These are phyloP conservation scores for Heliocidaris tuberculata DNA, from an alignment of 35 echinoderm and acorn worm species.

Conservation along the genomic window DNA sequence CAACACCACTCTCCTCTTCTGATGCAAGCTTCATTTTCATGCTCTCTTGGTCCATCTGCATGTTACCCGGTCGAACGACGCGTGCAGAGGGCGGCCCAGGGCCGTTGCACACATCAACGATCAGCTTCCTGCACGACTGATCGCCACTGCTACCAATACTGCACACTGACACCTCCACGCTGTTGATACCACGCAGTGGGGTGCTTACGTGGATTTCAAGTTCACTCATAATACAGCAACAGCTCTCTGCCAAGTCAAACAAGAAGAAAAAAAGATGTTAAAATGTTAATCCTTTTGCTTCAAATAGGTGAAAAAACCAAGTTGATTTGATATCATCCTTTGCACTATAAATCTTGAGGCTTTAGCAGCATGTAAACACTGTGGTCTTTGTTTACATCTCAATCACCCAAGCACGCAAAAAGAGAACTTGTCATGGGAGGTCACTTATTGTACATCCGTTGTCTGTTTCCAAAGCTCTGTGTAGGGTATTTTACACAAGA, in stretches of 20 bases:
- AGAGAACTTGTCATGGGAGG: background rate
- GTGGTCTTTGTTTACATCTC: background rate
- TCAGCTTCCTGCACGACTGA: background rate
- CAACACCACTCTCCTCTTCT: slow-evolving; percentile 45
- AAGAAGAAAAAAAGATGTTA: background rate
- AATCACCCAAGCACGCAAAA: background rate
- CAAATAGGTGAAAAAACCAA: background rate
- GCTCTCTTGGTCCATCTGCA: slow-evolving; percentile 27
- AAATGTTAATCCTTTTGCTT: background rate
- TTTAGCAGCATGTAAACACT: background rate
- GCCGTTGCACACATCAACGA: slow-evolving; percentile 16
- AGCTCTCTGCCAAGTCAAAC: slow-evolving; percentile 8
- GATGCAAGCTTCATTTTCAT: slow-evolving; percentile 26
- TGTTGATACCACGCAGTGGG: slow-evolving; percentile 50
- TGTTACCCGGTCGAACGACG: slow-evolving; percentile 26
- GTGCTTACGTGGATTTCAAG: slow-evolving; percentile 71
- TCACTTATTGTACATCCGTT: background rate
- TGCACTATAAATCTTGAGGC: background rate
- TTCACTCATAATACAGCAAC: slow-evolving; percentile 95
- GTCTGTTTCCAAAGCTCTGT: too few species aligned
- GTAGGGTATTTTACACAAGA: background rate
- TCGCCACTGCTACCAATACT: background rate
- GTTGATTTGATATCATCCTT: background rate
- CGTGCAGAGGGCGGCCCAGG: background rate
- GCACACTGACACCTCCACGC: slow-evolving; percentile 37